These are phyloP conservation scores for Rutpela maculata DNA, from an alignment of 2,888 invertebrate species.

Conservation along the genomic window DNA sequence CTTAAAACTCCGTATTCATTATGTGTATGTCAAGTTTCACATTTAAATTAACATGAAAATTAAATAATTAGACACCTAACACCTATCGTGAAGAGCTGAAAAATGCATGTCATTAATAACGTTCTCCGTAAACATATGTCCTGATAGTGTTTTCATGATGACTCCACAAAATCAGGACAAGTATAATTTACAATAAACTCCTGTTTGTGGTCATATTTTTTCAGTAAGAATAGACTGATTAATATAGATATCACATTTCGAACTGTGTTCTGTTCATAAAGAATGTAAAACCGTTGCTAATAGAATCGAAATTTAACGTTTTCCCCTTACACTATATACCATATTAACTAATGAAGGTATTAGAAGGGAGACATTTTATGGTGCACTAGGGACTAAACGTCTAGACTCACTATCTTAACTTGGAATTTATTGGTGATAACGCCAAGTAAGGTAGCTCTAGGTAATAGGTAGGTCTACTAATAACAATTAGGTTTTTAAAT, in stretches of 20 bases:
- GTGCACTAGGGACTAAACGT: slow-evolving; percentile 3
- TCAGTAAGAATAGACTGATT: not conserved
- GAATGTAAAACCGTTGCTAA: not conserved
- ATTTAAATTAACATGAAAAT: not conserved
- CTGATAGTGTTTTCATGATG: not conserved
- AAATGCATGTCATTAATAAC: not conserved
- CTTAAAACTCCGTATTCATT: not conserved
- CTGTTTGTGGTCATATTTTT: not conserved
- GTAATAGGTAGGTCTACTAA: not conserved
- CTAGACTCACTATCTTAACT: not conserved
- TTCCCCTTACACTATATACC: not conserved
- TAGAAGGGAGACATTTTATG: slow-evolving; percentile 16
- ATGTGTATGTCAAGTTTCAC: not conserved
- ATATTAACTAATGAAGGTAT: slow-evolving; percentile 9
- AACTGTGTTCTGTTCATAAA: not conserved
- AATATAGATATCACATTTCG: not conserved
- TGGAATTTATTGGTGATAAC: slow-evolving; percentile 11
- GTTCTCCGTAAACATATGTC: not conserved
- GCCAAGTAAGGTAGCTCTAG: too few relatives aligned
- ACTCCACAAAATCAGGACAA: not conserved
- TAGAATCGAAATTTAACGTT: not conserved
- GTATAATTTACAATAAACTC: not conserved
- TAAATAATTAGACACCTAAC: not conserved
- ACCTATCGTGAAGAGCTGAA: not conserved
- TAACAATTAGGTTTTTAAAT: not conserved